Evolutionary conservation across 2,888 invertebrate species (phyloP).

Genomic region (Drosophila infuscata): DNA sequence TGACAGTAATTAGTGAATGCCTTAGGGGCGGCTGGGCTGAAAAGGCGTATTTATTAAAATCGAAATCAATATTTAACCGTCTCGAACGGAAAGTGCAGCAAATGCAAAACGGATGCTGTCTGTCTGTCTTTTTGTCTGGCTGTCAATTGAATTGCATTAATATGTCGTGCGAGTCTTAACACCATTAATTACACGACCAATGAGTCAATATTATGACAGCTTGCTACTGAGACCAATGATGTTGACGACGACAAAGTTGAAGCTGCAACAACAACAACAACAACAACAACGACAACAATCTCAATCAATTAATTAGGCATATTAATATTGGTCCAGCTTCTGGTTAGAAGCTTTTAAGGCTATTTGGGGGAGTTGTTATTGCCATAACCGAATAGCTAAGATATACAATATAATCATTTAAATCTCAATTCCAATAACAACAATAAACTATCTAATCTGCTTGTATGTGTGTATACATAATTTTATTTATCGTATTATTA

Average conservation of each 20-base stretch:
- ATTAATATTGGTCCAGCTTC: slow-evolving; percentile 1
- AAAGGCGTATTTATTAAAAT: slow-evolving; percentile 64
- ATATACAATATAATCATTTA: neutral
- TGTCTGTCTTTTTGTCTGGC: slow-evolving; percentile 28
- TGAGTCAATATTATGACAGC: slow-evolving; percentile 77
- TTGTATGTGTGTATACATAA: neutral
- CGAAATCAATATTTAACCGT: slow-evolving; percentile 77
- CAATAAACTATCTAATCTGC: neutral
- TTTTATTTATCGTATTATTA: neutral
- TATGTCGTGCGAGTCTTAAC: slow-evolving; percentile 73
- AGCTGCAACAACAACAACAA: slow-evolving; percentile 14
- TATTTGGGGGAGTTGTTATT: slow-evolving; percentile 34
- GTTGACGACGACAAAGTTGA: neutral
- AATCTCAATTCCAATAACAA: neutral
- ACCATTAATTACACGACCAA: slow-evolving; percentile 75
- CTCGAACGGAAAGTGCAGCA: slow-evolving; percentile 30
- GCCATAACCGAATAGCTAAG: neutral
- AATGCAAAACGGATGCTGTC: slow-evolving; percentile 61
- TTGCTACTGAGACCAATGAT: slow-evolving; percentile 41
- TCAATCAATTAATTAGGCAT: slow-evolving; percentile 71
- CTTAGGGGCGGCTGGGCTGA: slow-evolving; percentile 7
- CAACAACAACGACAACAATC: slow-evolving; percentile 25
- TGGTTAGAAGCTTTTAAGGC: neutral
- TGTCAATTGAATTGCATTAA: slow-evolving; percentile 74
- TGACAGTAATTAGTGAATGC: slow-evolving; percentile 55